phyloP scores from a whole-genome alignment of 2,888 invertebrate species.

The Zootermopsis nevadensis region DNA sequence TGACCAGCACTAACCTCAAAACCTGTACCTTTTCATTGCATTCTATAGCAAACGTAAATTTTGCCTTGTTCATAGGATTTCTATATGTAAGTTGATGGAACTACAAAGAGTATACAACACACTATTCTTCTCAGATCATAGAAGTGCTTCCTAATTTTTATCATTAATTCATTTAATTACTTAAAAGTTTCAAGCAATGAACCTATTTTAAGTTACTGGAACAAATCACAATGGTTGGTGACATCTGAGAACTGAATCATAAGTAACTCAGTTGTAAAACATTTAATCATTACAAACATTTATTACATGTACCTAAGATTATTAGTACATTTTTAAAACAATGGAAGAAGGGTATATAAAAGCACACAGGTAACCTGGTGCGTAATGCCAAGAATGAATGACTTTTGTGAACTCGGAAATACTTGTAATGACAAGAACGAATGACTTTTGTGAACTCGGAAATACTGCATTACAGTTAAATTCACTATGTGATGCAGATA shows the following conservation, averaged over 20 bases:
- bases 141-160: background rate
- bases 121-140: background rate
- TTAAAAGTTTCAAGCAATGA: background rate
- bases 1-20: conserved; percentile 57
- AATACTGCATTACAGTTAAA: too few species aligned
- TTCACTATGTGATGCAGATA: too few species aligned
- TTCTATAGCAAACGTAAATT: background rate
- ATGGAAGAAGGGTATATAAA: too few species aligned
- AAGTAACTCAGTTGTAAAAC: background rate
- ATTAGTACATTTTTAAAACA: too few species aligned
- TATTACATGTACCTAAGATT: background rate
- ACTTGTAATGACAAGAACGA: too few species aligned
- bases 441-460: too few species aligned
- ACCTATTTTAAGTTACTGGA: background rate
- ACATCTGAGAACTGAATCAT: background rate
- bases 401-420: too few species aligned
- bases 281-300: background rate
- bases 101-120: background rate
- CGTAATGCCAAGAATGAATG: too few species aligned
- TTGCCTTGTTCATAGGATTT: background rate
- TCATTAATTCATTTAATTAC: background rate
- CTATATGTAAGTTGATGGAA: background rate
- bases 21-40: background rate
- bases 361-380: too few species aligned
- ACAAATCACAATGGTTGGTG: background rate